phyloP scores from a whole-genome alignment of 2,797 vertebrate genomes.

The Siniperca obscura region DNA sequence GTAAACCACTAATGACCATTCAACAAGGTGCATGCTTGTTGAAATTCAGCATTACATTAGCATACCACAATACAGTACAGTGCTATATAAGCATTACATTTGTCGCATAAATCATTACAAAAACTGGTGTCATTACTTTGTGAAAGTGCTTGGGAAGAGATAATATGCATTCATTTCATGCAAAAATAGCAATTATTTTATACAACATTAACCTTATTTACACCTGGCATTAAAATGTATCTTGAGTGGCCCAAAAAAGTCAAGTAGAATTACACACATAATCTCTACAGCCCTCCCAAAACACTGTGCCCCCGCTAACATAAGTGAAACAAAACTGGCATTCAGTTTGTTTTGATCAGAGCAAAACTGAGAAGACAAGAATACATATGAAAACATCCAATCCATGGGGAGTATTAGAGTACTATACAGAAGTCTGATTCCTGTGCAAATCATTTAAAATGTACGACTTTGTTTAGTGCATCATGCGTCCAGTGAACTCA shows the following conservation, averaged over 20 bases:
- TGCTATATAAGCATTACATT: background rate
- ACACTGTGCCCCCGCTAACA: background rate
- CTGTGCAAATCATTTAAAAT: background rate
- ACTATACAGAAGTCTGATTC: background rate
- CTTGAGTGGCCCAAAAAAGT: background rate
- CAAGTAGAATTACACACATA: background rate
- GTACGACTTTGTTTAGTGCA: background rate
- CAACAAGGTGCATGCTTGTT: background rate
- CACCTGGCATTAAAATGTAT: background rate
- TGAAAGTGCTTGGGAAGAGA: background rate
- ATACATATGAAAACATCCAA: background rate
- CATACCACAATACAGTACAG: background rate
- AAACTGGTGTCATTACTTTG: background rate
- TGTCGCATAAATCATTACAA: slow-evolving; percentile 16
- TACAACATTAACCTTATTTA: slow-evolving; percentile 9
- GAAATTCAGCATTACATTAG: background rate
- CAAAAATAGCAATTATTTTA: slow-evolving; percentile 9
- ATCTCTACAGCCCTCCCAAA: background rate
- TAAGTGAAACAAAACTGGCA: background rate
- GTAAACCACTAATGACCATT: background rate
- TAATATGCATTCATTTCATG: slow-evolving; percentile 14
- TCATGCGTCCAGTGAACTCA: no score
- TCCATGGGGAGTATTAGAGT: background rate
- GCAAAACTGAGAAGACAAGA: background rate
- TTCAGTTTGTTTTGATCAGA: background rate